Base-by-base conservation (phyloP, 2,113 vertebrate species). In the Tretioscincus oriximinensis region DNA sequence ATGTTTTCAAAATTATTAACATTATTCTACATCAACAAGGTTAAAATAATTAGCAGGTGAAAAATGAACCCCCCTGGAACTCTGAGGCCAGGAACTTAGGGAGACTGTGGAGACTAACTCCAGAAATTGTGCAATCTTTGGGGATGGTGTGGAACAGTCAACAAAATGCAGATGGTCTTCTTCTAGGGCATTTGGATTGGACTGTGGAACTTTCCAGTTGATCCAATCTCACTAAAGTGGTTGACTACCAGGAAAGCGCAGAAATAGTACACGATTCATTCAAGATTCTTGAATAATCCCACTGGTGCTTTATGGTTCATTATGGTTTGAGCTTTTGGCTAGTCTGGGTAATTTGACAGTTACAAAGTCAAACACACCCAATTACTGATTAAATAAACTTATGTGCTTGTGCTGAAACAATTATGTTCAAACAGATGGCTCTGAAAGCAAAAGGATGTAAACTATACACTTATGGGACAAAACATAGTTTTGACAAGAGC, bases 381-480 rank as follows among this genome's bases (percentile, higher is more conserved):
- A 35, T 47, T 54, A 68, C 29, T 64, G 85, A 68, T 80, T 73
- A 45, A 1, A 78, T 41, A 74, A 76, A 76, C 24, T 29, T 47
- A 72, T 24, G 31, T 66, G 28, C 79, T 24, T 31, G 29, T n/a
- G 54, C 26, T 54, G 79, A 66, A 74, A 75, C 41, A 35, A 81
- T 60, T 51, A 29, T 74, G 73, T 21, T 29, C 78, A 60, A 24
- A 77, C 65, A 58, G 6, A 24, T 28, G 77, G 67, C 29, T 63
- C 54, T 81, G 76, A 68, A 20, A 81, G 80, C n/a, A 29, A 74
- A 63, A 29, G 22, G 28, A 77, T 76, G 21, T 45, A 81, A 68
- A 41, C 2, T 3, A 9, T 26, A 41, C 41, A 81, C 78, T 9
- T 18, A 77, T 86, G 29, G 74, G 65, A 63, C 80, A 78, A 81